Conservation (phyloP, 2,797 vertebrate species). For the Ctenosaura bakeri region DNA sequence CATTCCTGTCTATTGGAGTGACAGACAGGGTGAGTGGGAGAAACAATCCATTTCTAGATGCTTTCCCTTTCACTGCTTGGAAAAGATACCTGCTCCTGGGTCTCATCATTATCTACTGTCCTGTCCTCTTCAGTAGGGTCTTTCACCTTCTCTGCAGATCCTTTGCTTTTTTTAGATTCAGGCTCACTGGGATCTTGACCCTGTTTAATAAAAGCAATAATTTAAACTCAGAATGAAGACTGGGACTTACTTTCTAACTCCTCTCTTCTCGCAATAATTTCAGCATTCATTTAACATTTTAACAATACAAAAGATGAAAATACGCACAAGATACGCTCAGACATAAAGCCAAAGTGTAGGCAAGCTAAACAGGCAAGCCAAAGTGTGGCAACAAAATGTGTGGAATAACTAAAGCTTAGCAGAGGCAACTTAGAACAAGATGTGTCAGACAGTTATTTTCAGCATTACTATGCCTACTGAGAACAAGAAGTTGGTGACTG, state of each 20-base stretch:
- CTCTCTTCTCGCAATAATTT: background rate
- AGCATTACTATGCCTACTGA: background rate
- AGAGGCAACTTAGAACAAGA: background rate
- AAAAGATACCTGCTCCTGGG: constrained; percentile 80
- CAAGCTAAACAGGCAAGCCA: background rate
- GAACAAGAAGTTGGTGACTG: background rate
- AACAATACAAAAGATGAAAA: background rate
- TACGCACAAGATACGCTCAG: too few species aligned
- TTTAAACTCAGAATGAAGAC: constrained; percentile 14
- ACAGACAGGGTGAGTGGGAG: too few species aligned
- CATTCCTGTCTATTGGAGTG: too few species aligned
- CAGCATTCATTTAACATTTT: background rate
- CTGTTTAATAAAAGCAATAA: constrained; percentile 75
- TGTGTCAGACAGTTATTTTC: background rate
- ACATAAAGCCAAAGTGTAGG: background rate
- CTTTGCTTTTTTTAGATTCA: constrained; percentile 87
- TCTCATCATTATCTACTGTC: constrained; percentile 74
- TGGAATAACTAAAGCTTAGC: too few species aligned
- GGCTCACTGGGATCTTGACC: constrained; percentile 87
- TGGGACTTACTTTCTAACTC: background rate
- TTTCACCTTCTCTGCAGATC: constrained; percentile 67
- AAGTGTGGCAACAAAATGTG: too few species aligned
- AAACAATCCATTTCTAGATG: too few species aligned
- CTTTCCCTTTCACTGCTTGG: background rate
- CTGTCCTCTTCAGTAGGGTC: constrained; percentile 70